Evolutionary conservation across 2,888 invertebrate genomes (phyloP).

Genomic region (Tribolium freemani): DNA sequence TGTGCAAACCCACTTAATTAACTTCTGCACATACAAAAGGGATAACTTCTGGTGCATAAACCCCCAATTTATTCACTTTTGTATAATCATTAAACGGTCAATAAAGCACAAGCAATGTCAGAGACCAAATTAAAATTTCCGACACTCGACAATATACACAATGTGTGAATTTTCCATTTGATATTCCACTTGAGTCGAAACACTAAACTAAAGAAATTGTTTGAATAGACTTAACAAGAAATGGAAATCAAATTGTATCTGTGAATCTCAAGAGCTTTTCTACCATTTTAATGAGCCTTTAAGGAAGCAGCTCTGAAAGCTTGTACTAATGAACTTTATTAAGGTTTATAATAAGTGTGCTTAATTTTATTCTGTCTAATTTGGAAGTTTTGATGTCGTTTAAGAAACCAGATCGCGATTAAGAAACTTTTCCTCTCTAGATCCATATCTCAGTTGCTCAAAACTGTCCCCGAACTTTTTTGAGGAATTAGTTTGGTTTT

Average conservation of each 20-base stretch:
- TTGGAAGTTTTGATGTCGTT: conserved; percentile 34
- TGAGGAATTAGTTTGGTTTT: background rate
- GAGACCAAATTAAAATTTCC: conserved; percentile 18
- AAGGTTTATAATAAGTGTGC: conserved; percentile 36
- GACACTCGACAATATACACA: background rate
- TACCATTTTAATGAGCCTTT: conserved; percentile 31
- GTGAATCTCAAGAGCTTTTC: conserved; percentile 19
- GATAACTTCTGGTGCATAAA: conserved; percentile 30
- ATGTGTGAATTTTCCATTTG: background rate
- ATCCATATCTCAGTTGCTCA: background rate
- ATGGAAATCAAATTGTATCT: conserved; percentile 21
- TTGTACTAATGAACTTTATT: conserved; percentile 34
- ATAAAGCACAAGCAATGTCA: conserved; percentile 19
- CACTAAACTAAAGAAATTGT: background rate
- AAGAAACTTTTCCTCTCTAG: conserved; percentile 7
- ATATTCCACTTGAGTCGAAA: background rate
- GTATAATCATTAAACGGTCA: conserved; percentile 28
- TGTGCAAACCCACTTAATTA: conserved; percentile 28
- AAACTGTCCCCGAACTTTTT: too few species aligned
- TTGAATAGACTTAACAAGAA: conserved; percentile 13
- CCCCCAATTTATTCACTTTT: conserved; percentile 15
- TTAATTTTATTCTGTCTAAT: conserved; percentile 34
- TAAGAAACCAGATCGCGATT: conserved; percentile 28
- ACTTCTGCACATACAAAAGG: conserved; percentile 22
- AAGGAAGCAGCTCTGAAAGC: conserved; percentile 25